A percentile compares a stretch with the other conserved stretches of the same genome.
Conservation (phyloP, 53 echinoderm and acorn worm species). For the Crossaster papposus region DNA sequence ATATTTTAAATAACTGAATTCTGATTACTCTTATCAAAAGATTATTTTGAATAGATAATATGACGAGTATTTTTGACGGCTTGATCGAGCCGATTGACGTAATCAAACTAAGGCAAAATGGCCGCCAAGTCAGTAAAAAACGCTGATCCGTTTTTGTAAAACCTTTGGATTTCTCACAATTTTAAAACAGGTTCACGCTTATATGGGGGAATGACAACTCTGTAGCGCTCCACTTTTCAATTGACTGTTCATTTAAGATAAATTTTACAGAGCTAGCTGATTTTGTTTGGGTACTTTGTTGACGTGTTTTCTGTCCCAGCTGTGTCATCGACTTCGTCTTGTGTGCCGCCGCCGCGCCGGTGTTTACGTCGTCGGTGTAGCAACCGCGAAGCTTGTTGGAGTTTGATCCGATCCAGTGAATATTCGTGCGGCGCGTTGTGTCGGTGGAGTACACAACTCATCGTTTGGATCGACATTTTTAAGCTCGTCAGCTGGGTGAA, state of each 20-base stretch:
- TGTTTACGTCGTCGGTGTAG: slow-evolving; percentile 51
- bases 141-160: neutral
- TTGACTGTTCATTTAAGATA: neutral
- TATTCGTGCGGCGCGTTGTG: too few species aligned
- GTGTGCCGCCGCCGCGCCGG: neutral
- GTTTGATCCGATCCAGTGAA: too few species aligned
- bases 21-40: too few species aligned
- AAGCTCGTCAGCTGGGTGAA: too few species aligned
- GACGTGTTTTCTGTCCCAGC: slow-evolving; percentile 16
- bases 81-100: slow-evolving; percentile 37
- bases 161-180: neutral
- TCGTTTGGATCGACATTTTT: too few species aligned
- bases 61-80: neutral
- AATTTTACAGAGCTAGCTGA: neutral
- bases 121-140: neutral
- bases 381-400: slow-evolving; percentile 25
- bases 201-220: neutral
- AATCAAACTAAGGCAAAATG: slow-evolving; percentile 19
- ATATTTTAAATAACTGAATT: too few species aligned
- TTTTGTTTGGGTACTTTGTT: too few species aligned
- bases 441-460: too few species aligned
- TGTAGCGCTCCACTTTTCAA: neutral
- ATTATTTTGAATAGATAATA: neutral
- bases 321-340: too few species aligned
- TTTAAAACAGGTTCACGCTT: neutral